Evolutionary conservation across 37 sponge, comb jelly and placozoan genomes (phyloP), one percentile per base, ranked within the genome.

Genomic region (Theonella swinhoei): DNA sequence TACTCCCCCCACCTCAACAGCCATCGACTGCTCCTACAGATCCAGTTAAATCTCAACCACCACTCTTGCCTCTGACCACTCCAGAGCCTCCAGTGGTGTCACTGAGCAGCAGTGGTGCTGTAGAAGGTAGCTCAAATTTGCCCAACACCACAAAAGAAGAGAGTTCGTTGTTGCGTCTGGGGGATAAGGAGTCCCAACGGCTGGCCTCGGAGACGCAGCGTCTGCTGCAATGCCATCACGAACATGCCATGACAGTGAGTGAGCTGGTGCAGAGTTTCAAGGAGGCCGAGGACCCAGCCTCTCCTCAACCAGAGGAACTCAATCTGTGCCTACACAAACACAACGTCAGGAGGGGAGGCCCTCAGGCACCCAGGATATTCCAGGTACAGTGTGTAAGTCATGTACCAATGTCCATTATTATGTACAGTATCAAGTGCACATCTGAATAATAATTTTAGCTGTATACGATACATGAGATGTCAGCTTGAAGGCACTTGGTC

Each of bases 141-240:
- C n/a, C n/a, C n/a, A n/a, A n/a, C n/a, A n/a, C n/a, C n/a, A 34
- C 30, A 70, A 31, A 31, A 1, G 36, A 70, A 22, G 32, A 5
- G 25, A 34, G 33, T 7, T 47, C 54, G 7, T 14, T 47, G 54
- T 47, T 47, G 54, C 7, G 54, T 7, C 14, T 47, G 11, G 7
- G 54, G 11, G 54, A 73, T 14, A 42, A 58, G 4, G 86, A 85
- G n/a, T 40, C 60, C 23, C 77, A 72, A 30, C 63, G 91, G n/a
- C 78, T 91, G 32, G n/a, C n/a, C 59, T 81, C 86, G 9, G 91
- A 91, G 78, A 78, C 79, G 31, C 64, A 74, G 17, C 81, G 87
- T n/a, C 62, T 91, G 66, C 68, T 91, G 33, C 59, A 81, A 38
- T 32, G 42, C 4, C 82, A 85, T 62, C 87, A 11, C 7, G 87